phyloP scores from a whole-genome alignment of 2,888 invertebrate genomes.

The Ariolimax columbianus region DNA sequence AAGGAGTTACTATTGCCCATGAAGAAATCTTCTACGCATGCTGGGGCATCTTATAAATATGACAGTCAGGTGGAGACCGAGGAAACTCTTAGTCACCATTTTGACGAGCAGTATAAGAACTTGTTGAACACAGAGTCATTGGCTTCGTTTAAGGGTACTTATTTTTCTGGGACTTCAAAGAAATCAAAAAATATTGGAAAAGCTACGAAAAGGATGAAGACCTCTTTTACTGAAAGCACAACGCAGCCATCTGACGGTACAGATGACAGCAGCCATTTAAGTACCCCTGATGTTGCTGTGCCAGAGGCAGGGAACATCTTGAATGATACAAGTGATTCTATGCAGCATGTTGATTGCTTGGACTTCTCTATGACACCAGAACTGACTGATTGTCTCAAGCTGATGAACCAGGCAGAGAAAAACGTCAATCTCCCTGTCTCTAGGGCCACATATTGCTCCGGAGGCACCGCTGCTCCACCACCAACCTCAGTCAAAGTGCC shows the following conservation, averaged over 20 bases:
- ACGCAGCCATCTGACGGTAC: not conserved
- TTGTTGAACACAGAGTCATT: not conserved
- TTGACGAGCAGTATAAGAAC: not conserved
- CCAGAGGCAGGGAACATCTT: slow-evolving; percentile 59
- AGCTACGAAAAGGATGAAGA: not conserved
- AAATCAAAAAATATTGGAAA: not conserved
- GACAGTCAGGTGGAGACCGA: not conserved
- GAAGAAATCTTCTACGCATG: not conserved
- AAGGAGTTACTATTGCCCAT: slow-evolving; percentile 48
- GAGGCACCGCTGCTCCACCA: not conserved
- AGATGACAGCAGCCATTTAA: slow-evolving; percentile 57
- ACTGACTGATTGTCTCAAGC: slow-evolving; percentile 75
- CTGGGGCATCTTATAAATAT: not conserved
- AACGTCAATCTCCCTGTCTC: slow-evolving; percentile 61
- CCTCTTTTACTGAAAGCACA: not conserved
- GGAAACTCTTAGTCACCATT: not conserved
- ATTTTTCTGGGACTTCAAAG: not conserved
- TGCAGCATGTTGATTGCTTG: slow-evolving; percentile 30
- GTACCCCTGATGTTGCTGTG: slow-evolving; percentile 59
- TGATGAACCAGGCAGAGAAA: slow-evolving; percentile 74
- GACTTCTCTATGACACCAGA: slow-evolving; percentile 75
- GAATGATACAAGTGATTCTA: slow-evolving; percentile 64
- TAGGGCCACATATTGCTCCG: no score
- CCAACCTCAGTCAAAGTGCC: not conserved
- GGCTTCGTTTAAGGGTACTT: not conserved